Percentiles rank a stretch among this genome's conserved stretches.
These are phyloP conservation scores for Bombus affinis DNA, from an alignment of 1,140 invertebrate species.

Conservation along the genomic window DNA sequence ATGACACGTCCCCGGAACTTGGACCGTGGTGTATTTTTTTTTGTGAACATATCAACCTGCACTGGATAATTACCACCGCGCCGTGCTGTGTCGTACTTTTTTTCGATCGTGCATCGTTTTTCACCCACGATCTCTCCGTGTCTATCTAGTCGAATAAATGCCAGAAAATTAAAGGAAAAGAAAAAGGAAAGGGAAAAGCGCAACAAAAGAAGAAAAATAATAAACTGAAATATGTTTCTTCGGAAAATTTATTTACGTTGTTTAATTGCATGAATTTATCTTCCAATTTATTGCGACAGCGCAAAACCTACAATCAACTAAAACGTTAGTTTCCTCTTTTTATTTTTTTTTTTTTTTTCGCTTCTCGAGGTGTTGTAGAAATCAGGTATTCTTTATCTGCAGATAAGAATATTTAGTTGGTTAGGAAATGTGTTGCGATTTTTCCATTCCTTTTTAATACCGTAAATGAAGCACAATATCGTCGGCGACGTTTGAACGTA, in stretches of 20 bases:
- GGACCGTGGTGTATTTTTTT: background rate
- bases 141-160: background rate
- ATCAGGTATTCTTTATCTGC: background rate
- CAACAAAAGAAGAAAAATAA: background rate
- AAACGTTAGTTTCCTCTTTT: background rate
- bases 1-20: slow-evolving; percentile 26
- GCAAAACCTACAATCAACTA: background rate
- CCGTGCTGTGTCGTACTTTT: no score
- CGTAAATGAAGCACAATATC: background rate
- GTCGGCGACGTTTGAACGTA: background rate
- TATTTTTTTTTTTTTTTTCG: background rate
- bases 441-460: background rate
- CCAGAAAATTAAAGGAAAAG: background rate
- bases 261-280: background rate
- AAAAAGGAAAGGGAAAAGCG: background rate
- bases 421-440: background rate
- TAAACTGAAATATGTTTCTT: background rate
- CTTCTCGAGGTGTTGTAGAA: background rate
- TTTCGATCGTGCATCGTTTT: background rate
- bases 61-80: slow-evolving; percentile 34
- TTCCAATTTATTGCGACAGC: background rate
- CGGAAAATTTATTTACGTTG: background rate
- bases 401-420: background rate
- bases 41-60: background rate
- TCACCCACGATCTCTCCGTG: background rate